phyloP scores from a whole-genome alignment of 2,113 vertebrate genomes.

The Protobothrops mucrosquamatus region DNA sequence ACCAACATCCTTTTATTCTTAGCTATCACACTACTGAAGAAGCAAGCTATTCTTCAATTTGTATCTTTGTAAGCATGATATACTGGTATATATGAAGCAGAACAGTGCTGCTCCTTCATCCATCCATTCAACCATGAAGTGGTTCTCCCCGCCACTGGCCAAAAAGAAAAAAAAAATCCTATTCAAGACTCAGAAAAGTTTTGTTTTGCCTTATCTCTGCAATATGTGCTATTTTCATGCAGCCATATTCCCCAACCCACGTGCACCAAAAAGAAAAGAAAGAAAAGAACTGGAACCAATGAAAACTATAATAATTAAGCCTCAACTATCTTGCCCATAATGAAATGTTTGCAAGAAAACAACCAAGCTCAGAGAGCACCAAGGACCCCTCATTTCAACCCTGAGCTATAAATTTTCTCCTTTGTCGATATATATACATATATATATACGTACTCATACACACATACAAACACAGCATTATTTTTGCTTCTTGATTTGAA shows the following conservation, averaged over 20 bases:
- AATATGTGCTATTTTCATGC: not conserved
- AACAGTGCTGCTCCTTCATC: not conserved
- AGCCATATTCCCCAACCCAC: not conserved
- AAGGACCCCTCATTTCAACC: not conserved
- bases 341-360: not conserved
- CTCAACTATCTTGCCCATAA: not conserved
- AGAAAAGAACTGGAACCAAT: not conserved
- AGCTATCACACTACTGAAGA: not conserved
- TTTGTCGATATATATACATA: not conserved
- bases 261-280: not conserved
- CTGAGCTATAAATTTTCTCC: not conserved
- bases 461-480: not conserved
- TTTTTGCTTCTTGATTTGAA: conserved; percentile 7
- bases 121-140: not conserved
- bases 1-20: not conserved
- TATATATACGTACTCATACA: not conserved
- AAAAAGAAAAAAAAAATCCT: not conserved
- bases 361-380: not conserved
- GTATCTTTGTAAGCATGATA: not conserved
- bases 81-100: not conserved
- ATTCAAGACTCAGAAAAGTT: not conserved
- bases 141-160: not conserved
- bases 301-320: not conserved
- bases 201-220: not conserved
- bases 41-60: not conserved